Base-by-base conservation (phyloP, 2,888 invertebrate genomes). In the Philopedon plagiatum region DNA sequence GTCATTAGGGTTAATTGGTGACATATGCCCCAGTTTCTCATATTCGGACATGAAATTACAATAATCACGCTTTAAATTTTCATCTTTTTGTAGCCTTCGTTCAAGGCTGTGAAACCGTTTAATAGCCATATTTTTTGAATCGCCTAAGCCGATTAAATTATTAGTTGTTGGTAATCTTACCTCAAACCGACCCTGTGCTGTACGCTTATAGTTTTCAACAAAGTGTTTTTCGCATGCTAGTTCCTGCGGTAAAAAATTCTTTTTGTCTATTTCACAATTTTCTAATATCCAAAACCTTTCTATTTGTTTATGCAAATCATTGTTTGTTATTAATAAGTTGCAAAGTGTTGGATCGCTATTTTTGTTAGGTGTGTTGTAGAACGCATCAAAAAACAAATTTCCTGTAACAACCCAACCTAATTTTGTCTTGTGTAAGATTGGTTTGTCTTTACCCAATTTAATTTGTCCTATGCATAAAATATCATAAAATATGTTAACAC, bases 341-440 rank as follows among this genome's bases (percentile, higher is more conserved):
- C 49, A 49, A 8, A 63, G 5, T 9, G 34, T 34, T 11, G 5
- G 1, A 23, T n/a, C 13, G 11, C 3, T 18, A 21, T 2, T 23
- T 56, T 23, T 9, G 23, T 21, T 21, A 56, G 18, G 2, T 21
- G n/a, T 56, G 8, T 7, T n/a, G n/a, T 3, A 15, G 4, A 21
- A 15, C 15, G 29, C 7, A 7, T 29, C n/a, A n/a, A n/a, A n/a
- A n/a, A n/a, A n/a, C n/a, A n/a, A 26, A 26, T 26, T 41, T 13
- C 62, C 63, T 3, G 63, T 19, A 5, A 63, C 4, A 26, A 63
- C 18, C 63, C 63, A 63, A n/a, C 49, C 63, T n/a, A 63, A 32
- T 32, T 32, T 44, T 2, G 63, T 63, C 11, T 63, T 63, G 1
- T 63, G 63, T 26, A 62, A 46, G 4, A 62, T 21, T 3, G 62